Conservation (phyloP, 2,797 vertebrate species). For the Paedocypris micromegethes region DNA sequence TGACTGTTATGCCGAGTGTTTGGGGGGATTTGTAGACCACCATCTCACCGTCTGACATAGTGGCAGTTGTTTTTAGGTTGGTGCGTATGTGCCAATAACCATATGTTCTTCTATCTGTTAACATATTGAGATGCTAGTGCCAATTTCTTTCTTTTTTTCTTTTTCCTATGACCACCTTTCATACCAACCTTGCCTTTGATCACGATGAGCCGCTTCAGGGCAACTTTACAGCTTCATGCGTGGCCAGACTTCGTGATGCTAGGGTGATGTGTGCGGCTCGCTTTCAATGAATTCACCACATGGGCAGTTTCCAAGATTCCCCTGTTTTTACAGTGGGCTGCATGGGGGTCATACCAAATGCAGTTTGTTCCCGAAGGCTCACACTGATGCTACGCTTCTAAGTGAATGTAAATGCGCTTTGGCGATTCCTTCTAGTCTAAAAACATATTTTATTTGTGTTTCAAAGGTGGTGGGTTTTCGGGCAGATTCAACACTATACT, state of each 20-base stretch:
- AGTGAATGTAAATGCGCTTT: too few species aligned
- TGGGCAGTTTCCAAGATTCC: constrained; percentile 65
- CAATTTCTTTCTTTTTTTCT: constrained; percentile 5
- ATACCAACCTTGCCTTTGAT: constrained; percentile 20
- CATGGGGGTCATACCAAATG: constrained; percentile 50
- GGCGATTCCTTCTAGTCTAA: too few species aligned
- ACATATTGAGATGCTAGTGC: background rate
- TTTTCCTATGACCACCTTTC: constrained; percentile 22
- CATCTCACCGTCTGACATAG: constrained; percentile 4
- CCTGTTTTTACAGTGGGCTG: constrained; percentile 62
- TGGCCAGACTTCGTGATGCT: constrained; percentile 1
- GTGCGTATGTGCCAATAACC: background rate
- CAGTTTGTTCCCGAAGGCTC: background rate
- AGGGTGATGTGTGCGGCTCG: background rate
- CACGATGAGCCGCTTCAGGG: constrained; percentile 1
- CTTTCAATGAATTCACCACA: constrained; percentile 11
- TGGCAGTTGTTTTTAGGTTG: constrained; percentile 2
- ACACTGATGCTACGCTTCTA: too few species aligned
- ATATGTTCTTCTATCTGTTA: constrained; percentile 1
- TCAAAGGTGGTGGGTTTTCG: too few species aligned
- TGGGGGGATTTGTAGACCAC: constrained; percentile 49
- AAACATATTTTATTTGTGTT: too few species aligned
- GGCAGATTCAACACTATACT: too few species aligned
- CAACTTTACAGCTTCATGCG: background rate
- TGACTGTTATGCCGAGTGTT: constrained; percentile 19